Evolutionary conservation across 2,113 vertebrate species (phyloP).

Genomic region (Pluvialis apricaria): DNA sequence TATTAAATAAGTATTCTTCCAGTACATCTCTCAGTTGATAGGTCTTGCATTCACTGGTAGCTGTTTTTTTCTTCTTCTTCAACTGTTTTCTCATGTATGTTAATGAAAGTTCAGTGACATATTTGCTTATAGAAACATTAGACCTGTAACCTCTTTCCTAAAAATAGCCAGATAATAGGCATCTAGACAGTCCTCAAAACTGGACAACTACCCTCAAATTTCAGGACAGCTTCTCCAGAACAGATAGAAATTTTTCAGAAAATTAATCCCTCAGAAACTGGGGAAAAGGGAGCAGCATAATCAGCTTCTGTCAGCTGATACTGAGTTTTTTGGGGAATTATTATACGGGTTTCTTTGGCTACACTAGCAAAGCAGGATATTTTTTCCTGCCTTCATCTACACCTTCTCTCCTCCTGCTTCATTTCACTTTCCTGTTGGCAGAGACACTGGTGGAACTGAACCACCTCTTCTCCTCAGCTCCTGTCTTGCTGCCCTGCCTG

Average conservation of each 20-base stretch:
- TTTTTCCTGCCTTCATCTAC: neutral
- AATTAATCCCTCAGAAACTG: neutral
- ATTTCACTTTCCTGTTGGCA: neutral
- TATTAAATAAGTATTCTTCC: neutral
- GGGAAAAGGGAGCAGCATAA: neutral
- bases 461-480: neutral
- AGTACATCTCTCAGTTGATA: neutral
- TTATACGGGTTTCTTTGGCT: neutral
- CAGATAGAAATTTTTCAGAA: neutral
- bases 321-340: neutral
- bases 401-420: fast-evolving
- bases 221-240: neutral
- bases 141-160: neutral
- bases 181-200: neutral
- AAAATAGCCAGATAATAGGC: neutral
- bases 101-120: neutral
- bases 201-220: neutral
- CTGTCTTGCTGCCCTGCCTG: neutral
- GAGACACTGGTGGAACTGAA: neutral
- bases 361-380: neutral
- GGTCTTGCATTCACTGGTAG: neutral
- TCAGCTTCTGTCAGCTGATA: neutral
- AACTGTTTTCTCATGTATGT: neutral
- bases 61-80: neutral
- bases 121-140: neutral